Percentiles rank a stretch among this genome's conserved stretches.
phyloP scores from a whole-genome alignment of 1,140 invertebrate species.

The Phthorimaea operculella region DNA sequence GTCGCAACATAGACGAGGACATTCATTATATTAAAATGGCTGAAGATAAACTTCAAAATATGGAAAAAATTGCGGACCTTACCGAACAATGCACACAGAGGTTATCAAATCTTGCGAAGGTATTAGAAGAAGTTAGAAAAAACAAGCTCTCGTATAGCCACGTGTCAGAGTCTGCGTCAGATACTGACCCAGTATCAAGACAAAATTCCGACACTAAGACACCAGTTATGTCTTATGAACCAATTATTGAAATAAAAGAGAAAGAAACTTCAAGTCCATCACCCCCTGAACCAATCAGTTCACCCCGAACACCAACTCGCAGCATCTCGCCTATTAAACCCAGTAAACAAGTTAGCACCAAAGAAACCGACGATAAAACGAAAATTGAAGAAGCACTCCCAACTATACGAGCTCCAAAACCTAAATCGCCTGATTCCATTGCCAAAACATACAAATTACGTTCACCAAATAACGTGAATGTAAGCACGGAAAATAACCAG shows the following conservation, averaged over 20 bases:
- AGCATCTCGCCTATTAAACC: neutral
- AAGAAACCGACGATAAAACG: neutral
- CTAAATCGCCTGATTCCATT: conserved; percentile 27
- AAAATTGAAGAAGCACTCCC: no score
- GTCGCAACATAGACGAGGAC: conserved; percentile 32
- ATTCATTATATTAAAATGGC: conserved; percentile 48
- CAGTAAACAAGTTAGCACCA: neutral
- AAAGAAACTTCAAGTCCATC: neutral
- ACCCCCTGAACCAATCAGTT: neutral
- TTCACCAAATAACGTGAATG: neutral
- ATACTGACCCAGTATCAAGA: conserved; percentile 39
- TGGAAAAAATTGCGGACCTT: conserved; percentile 63
- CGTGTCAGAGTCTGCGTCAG: conserved; percentile 50
- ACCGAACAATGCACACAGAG: conserved; percentile 67
- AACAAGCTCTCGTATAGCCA: conserved; percentile 61
- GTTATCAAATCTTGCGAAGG: conserved; percentile 66
- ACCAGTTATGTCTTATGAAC: neutral
- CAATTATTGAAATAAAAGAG: neutral
- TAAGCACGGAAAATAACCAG: neutral
- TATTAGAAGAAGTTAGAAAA: conserved; percentile 67
- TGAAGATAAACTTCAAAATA: conserved; percentile 57
- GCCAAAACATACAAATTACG: neutral
- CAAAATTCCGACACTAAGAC: conserved; percentile 16
- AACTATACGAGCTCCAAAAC: conserved; percentile 5
- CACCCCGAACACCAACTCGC: neutral